phyloP scores from a whole-genome alignment of 2,888 invertebrate genomes.

The Amphiduros pacificus region DNA sequence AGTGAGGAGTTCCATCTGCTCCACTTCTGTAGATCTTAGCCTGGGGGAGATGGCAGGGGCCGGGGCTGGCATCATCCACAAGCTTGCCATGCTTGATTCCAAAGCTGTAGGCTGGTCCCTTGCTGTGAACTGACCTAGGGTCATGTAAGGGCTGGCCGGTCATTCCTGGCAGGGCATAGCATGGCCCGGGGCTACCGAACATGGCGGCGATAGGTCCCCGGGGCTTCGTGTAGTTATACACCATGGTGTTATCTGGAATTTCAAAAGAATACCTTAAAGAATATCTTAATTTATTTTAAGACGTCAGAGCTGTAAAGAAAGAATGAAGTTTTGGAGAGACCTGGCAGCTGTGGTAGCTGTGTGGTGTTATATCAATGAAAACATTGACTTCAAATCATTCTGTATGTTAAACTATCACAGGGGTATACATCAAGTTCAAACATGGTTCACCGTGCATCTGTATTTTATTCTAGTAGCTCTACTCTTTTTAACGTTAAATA shows the following conservation, averaged over 20 bases:
- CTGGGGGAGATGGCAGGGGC: conserved; percentile 26
- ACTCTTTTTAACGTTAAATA: too few species aligned
- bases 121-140: conserved; percentile 36
- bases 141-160: conserved; percentile 36
- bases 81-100: conserved; percentile 32
- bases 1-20: conserved; percentile 34
- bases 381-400: too few species aligned
- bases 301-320: too few species aligned
- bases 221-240: conserved; percentile 38
- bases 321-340: too few species aligned
- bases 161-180: conserved; percentile 39
- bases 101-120: conserved; percentile 35
- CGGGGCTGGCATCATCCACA: conserved; percentile 27
- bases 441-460: too few species aligned
- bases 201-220: conserved; percentile 41
- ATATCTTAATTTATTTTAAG: too few species aligned
- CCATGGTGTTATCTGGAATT: conserved; percentile 23
- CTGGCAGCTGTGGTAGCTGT: too few species aligned
- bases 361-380: too few species aligned
- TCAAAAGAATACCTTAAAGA: too few species aligned
- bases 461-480: too few species aligned
- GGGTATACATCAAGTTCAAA: too few species aligned
- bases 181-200: conserved; percentile 43
- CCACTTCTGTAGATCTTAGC: conserved; percentile 33
- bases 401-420: too few species aligned